Base-by-base conservation (phyloP, 2,888 invertebrate species). In the Anoncus sp. region DNA sequence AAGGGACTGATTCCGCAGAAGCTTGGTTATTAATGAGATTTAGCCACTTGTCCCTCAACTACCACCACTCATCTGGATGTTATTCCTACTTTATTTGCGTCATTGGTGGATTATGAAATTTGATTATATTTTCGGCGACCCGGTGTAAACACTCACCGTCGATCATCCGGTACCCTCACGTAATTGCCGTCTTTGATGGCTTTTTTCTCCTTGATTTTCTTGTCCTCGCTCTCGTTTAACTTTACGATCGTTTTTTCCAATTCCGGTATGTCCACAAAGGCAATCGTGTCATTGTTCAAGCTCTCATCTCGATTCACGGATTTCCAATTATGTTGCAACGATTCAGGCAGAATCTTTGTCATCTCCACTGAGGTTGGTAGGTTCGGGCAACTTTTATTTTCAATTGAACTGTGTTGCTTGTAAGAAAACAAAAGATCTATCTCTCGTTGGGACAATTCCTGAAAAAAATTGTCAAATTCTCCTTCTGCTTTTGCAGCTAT, bases 101-200 rank as follows among this genome's bases (percentile, higher is more conserved):
- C 51, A 31, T 24, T 18, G 10, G 45, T 2, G 16, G 16, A 66
- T 72, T 60, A 3, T 35, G 2, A 55, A 43, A 16, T 14, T 6
- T 18, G 20, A 45, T 24, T 22, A 43, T 3, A 35, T 57, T 65
- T 73, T 49, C 45, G 59, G 62, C 57, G 60, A 74, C 77, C 80
- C 83, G 70, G 79, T 66, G 78, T 79, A 77, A 81, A 80, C 66
- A 82, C 84, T 85, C 81, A 83, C 84, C 81, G 57, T 79, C 73
- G 79, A 69, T 88, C 88, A 6, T 86, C 88, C 0, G 84, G 83
- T 2, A 87, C 22, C 31, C 77, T 83, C 1, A 87, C 43, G 16
- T 84, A 85, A 16, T 84, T 75, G n/a, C 62, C 73, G 24, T 77
- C 71, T 27, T 77, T 72, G 5, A 59, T 59, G 16, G 10, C 38